Evolutionary conservation across 2,888 invertebrate genomes (phyloP).

Genomic region (Archips xylosteana): DNA sequence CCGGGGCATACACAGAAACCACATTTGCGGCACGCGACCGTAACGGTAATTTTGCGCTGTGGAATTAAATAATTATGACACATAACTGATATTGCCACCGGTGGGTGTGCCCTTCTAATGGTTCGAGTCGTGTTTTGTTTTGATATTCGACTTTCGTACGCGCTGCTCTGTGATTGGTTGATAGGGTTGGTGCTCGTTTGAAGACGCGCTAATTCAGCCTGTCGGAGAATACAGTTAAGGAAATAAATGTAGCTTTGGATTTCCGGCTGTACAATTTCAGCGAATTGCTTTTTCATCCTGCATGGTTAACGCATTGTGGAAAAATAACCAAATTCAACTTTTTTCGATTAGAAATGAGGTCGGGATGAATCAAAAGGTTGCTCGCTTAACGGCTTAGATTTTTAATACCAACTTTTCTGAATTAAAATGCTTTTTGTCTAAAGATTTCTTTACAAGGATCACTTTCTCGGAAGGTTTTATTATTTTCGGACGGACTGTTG

Average conservation of each 20-base stretch:
- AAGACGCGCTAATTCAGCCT: background rate
- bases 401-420: too few species aligned
- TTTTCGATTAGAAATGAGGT: too few species aligned
- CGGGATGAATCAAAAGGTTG: too few species aligned
- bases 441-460: too few species aligned
- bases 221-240: background rate
- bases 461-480: too few species aligned
- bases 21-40: conserved; percentile 65
- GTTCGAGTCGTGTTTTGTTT: conserved; percentile 3
- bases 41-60: conserved; percentile 45
- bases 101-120: conserved; percentile 14
- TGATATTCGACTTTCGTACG: background rate
- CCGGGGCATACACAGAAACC: conserved; percentile 69
- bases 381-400: too few species aligned
- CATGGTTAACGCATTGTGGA: background rate
- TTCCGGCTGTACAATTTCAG: background rate
- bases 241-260: background rate
- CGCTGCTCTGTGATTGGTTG: background rate
- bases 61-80: conserved; percentile 42
- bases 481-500: too few species aligned
- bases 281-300: background rate
- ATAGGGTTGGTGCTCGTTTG: background rate
- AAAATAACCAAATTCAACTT: too few species aligned
- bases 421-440: too few species aligned
- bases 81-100: conserved; percentile 29